Evolutionary conservation across 2,888 invertebrate genomes (phyloP), one percentile per base, ranked within the genome.

Genomic region (Amphipoea oculea): DNA sequence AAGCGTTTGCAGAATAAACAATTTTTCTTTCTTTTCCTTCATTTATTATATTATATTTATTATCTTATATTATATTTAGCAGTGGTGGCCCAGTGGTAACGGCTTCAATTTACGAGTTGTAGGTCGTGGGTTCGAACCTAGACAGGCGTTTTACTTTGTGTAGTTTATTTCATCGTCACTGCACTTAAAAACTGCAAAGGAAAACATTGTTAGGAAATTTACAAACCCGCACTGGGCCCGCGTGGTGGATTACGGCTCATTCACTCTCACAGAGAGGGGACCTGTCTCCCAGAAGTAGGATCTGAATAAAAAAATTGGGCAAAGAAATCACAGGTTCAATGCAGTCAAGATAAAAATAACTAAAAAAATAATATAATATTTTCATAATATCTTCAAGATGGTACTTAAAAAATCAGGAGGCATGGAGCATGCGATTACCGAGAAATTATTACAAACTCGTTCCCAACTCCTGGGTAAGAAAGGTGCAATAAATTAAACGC

Each of bases 401-500:
- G 29, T 40, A 23, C 23, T 67, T 66, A 76, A 86, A 89, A 87
- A 84, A 72, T 69, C 17, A 71, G 12, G 74, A 80, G 83, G 75
- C 87, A 84, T 83, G 85, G 80, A 81, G 75, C 79, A 72, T 78
- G 70, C 85, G 87, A 88, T 89, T 82, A 84, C 82, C 60, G 77
- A 88, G 86, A 88, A 81, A 88, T 89, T 88, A 88, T 89, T 83
- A 85, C 88, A 84, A 87, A 88, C 89, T 85, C 84, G 85, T 89
- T 86, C 80, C 81, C 76, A 89, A 89, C 83, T 89, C 84, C 82
- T 90, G 87, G 83, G 82, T 86, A 82, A 83, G 86, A 90, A 88
- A 90, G 90, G 87, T 83, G 88, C 90, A 85, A 93, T 94, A 93
- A 94, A 94, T 94, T 93, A 92, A 88, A 88, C 88, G 91, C 85